Percentiles rank a stretch among this genome's conserved stretches.
phyloP scores from a whole-genome alignment of 2,797 vertebrate genomes.

The Myoxocephalus aenaeus region DNA sequence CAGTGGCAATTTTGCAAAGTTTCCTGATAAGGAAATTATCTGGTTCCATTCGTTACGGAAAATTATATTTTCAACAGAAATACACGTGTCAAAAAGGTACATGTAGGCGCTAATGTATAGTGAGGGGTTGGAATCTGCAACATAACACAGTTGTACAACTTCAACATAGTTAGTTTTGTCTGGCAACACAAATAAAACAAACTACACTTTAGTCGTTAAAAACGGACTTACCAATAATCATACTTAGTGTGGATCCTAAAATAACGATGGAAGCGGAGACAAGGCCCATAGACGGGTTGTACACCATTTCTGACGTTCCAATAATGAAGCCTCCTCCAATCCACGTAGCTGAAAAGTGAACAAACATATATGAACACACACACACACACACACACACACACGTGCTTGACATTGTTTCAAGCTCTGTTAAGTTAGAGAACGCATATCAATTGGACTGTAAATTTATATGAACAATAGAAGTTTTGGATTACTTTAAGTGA shows the following conservation, averaged over 20 bases:
- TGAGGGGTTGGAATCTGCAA: no score
- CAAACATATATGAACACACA: neutral
- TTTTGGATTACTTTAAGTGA: no score
- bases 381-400: neutral
- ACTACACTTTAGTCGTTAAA: neutral
- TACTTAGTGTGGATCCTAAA: accelerated
- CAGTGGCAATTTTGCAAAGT: no score
- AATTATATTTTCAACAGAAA: no score
- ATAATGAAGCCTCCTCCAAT: neutral
- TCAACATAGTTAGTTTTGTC: neutral
- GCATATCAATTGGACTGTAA: neutral
- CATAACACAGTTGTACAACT: no score
- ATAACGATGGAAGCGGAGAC: neutral
- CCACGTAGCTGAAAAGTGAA: neutral
- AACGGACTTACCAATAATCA: neutral
- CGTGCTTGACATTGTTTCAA: neutral
- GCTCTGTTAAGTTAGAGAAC: neutral
- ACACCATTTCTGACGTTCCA: neutral
- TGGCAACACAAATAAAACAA: neutral
- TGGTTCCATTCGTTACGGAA: no score
- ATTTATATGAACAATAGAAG: neutral
- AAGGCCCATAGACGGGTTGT: neutral
- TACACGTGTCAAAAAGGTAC: no score
- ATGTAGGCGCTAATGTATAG: no score
- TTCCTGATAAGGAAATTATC: no score